These are phyloP conservation scores for Pachydiplax longipennis DNA, from an alignment of 2,888 invertebrate species.

Conservation along the genomic window DNA sequence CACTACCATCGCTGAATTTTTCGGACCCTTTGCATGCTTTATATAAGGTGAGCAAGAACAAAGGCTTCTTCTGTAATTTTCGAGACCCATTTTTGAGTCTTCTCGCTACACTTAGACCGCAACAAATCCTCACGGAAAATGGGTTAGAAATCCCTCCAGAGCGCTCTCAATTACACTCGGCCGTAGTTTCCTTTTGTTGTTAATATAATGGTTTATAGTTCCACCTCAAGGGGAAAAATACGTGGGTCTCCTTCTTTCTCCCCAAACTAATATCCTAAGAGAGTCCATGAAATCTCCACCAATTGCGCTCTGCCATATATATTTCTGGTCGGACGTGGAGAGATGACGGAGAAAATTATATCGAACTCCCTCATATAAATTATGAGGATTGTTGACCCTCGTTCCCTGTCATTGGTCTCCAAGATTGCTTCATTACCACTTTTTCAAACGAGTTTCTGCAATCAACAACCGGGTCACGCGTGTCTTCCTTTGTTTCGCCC, in stretches of 20 bases:
- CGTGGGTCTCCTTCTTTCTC: background rate
- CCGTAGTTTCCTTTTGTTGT: background rate
- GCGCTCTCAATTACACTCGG: background rate
- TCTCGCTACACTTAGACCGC: background rate
- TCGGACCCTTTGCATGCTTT: no score
- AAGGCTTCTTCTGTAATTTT: no score
- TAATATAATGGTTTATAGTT: background rate
- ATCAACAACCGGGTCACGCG: constrained; percentile 25
- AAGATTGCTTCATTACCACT: constrained; percentile 44
- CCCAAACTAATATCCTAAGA: background rate
- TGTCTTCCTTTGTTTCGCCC: background rate
- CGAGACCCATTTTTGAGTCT: no score
- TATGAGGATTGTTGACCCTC: constrained; percentile 30
- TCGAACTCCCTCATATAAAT: constrained; percentile 6
- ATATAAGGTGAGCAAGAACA: no score
- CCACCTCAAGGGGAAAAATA: background rate
- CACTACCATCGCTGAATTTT: no score
- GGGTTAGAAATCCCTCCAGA: background rate
- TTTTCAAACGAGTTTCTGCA: constrained; percentile 19
- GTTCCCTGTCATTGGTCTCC: constrained; percentile 23
- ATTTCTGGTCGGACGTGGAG: background rate
- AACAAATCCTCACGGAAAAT: background rate
- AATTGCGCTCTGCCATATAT: background rate
- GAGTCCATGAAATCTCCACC: background rate
- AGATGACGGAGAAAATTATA: background rate